Conservation (phyloP, 2,888 invertebrate genomes). For the Alcis repandata region DNA sequence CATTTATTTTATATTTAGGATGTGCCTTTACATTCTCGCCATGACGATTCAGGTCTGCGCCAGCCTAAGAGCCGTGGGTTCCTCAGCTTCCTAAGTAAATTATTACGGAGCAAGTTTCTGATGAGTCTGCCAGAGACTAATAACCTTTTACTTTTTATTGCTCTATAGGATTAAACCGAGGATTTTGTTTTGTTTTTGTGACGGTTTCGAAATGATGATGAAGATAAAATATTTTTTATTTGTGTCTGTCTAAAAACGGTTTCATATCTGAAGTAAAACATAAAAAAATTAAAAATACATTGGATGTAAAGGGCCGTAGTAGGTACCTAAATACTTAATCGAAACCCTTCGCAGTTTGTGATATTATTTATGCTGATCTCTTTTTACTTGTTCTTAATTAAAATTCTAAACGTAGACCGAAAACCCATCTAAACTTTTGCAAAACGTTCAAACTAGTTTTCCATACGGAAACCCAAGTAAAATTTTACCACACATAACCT, state of each 20-base stretch:
- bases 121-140: slow-evolving; percentile 76
- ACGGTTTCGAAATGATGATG: background rate
- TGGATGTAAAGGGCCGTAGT: too few species aligned
- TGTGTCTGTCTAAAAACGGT: background rate
- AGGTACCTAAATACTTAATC: too few species aligned
- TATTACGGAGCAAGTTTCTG: slow-evolving; percentile 81
- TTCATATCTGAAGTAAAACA: background rate
- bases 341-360: too few species aligned
- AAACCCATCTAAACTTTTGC: background rate
- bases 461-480: background rate
- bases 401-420: too few species aligned
- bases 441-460: background rate
- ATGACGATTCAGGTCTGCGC: slow-evolving; percentile 25
- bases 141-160: slow-evolving; percentile 82
- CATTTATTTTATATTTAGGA: background rate
- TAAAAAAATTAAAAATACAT: too few species aligned
- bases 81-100: slow-evolving; percentile 74
- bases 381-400: too few species aligned
- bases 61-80: slow-evolving; percentile 26
- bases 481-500: slow-evolving; percentile 34
- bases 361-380: too few species aligned
- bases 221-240: background rate
- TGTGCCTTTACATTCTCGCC: background rate
- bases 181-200: slow-evolving; percentile 59
- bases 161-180: slow-evolving; percentile 67